Percentiles rank a stretch among this genome's conserved stretches.
phyloP scores from a whole-genome alignment of 1,140 invertebrate genomes.

The Maniola jurtina region DNA sequence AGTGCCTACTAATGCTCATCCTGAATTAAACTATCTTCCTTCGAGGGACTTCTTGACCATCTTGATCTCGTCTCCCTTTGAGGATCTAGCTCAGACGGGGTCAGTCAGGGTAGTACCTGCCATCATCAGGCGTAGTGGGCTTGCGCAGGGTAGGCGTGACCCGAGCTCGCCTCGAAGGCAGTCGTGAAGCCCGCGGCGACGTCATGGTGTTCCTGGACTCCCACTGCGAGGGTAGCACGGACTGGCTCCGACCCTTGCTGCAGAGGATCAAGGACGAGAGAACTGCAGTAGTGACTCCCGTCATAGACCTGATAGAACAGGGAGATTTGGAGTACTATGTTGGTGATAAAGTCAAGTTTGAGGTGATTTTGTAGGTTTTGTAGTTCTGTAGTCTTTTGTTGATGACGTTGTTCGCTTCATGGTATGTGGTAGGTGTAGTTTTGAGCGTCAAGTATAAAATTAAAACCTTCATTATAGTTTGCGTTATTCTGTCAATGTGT shows the following conservation, averaged over 20 bases:
- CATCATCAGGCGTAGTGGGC: neutral
- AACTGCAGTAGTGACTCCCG: slow-evolving; percentile 90
- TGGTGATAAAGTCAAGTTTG: slow-evolving; percentile 70
- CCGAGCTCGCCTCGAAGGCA: slow-evolving; percentile 89
- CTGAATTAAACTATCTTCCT: too few relatives aligned
- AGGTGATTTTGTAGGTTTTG: slow-evolving; percentile 80
- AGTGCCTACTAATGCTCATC: too few relatives aligned
- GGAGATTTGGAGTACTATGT: slow-evolving; percentile 89
- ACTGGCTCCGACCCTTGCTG: slow-evolving; percentile 93
- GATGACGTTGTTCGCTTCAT: neutral
- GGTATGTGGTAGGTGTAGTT: too few relatives aligned
- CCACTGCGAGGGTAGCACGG: slow-evolving; percentile 91
- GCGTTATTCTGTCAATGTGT: too few relatives aligned
- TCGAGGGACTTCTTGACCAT: too few relatives aligned
- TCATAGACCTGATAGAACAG: slow-evolving; percentile 83
- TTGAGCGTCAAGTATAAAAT: too few relatives aligned
- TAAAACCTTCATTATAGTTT: too few relatives aligned
- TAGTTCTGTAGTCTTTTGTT: neutral
- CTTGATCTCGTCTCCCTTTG: too few relatives aligned
- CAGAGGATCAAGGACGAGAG: slow-evolving; percentile 89
- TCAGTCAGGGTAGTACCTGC: too few relatives aligned
- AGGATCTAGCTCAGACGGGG: too few relatives aligned
- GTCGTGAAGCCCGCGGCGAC: slow-evolving; percentile 85
- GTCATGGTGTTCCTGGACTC: slow-evolving; percentile 95
- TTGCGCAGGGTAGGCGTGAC: slow-evolving; percentile 86